Base-by-base conservation (phyloP, 2,113 vertebrate species). In the Pitta sordida region DNA sequence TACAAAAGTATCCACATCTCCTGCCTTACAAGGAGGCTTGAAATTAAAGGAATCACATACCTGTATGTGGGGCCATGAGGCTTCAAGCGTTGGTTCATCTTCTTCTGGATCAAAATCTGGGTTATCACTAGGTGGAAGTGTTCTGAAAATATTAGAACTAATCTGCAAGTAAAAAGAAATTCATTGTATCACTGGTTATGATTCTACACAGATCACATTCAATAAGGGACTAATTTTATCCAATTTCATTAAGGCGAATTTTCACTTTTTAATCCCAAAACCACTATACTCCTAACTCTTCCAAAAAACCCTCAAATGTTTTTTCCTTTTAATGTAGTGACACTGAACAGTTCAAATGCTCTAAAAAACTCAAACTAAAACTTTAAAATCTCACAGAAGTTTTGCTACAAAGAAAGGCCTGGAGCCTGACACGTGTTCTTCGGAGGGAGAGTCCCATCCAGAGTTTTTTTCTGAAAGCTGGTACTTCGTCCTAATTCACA, bases 21-120 rank as follows among this genome's bases (percentile, higher is more conserved):
- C 48, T 49, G 58, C 15, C 46, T 75, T 62, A 32, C 30, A 78
- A 88, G 43, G 67, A 46, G 1, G 15, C 7, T 78, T 73, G 43
- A 80, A 71, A 96, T 78, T 63, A 52, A 91, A 89, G 48, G 17
- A 83, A 62, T 44, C 11, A 2, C 78, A 82, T 90, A 99, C 99
- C 97, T 99, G 99, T 97, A 99, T 98, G 97, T 99, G 99, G 76
- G 99, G 99, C 99, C 99, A 99, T 4, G 99, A 98, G 48, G 98
- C 99, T 97, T 99, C 99, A 14, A 99, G 98, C 14, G 99, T 99
- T 75, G 99, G 99, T 62, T 99, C 99, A 82, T 99, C 99, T 96
- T 99, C 99, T 95, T 99, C 99, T 76, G 99, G 99, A 97, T 99
- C 99, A 97, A 99, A 99, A 95, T 99, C 99, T 5, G 99, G 99